These are phyloP conservation scores for Drosophila pectinifera DNA, from an alignment of 1,140 invertebrate genomes.

Conservation along the genomic window DNA sequence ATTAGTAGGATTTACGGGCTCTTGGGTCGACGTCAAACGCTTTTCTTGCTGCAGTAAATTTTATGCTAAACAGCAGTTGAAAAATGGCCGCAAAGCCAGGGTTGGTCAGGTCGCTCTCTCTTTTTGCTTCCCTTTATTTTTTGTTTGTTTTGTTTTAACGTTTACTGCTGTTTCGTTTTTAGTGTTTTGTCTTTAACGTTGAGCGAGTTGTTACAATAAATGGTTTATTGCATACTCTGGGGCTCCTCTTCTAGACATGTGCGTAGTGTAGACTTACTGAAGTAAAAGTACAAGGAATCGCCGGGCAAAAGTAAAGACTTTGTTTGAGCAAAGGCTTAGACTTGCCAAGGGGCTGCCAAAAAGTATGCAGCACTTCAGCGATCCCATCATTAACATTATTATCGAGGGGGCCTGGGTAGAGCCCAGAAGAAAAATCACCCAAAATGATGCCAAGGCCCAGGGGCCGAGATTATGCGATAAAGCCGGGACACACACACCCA, in stretches of 20 bases:
- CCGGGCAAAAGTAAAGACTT: slow-evolving; percentile 18
- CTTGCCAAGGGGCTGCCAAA: slow-evolving; percentile 16
- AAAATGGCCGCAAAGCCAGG: slow-evolving; percentile 12
- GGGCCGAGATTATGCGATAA: slow-evolving; percentile 71
- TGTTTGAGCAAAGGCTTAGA: slow-evolving; percentile 7
- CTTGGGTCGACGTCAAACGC: slow-evolving; percentile 71
- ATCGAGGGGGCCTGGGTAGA: slow-evolving; percentile 30
- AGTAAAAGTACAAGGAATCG: slow-evolving; percentile 8
- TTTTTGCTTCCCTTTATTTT: slow-evolving; percentile 1
- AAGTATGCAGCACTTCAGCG: slow-evolving; percentile 40
- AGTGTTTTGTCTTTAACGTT: slow-evolving; percentile 61
- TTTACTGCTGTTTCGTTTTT: slow-evolving; percentile 22
- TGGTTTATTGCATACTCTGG: slow-evolving; percentile 74
- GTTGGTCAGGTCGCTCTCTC: slow-evolving; percentile 7
- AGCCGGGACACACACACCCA: slow-evolving; percentile 19
- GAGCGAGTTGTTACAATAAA: slow-evolving; percentile 78
- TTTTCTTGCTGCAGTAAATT: slow-evolving; percentile 76
- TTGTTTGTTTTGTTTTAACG: slow-evolving; percentile 13
- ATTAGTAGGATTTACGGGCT: slow-evolving; percentile 79
- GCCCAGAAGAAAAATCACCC: slow-evolving; percentile 39
- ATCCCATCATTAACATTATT: slow-evolving; percentile 71
- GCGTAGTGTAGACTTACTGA: too few species aligned
- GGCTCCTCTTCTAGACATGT: not conserved
- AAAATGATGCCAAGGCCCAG: slow-evolving; percentile 42
- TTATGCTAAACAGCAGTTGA: slow-evolving; percentile 71